phyloP scores from a whole-genome alignment of 35 echinoderm and acorn worm genomes.

The Chiridota heheva region DNA sequence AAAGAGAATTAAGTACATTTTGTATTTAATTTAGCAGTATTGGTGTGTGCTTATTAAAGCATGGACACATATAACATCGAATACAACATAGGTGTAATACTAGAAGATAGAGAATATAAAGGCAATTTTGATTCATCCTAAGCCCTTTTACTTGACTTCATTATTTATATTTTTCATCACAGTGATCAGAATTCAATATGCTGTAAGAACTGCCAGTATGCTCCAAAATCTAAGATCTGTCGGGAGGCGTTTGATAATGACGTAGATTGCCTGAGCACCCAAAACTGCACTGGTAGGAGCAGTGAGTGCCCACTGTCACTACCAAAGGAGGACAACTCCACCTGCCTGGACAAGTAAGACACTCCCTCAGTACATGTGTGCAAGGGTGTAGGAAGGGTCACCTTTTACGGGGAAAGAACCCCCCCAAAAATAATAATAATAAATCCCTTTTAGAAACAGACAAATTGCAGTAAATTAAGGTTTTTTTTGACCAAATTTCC shows the following conservation, averaged over 20 bases:
- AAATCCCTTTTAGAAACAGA: no score
- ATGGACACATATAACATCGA: no score
- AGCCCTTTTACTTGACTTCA: no score
- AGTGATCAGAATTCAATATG: constrained; percentile 92
- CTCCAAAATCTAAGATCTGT: constrained; percentile 45
- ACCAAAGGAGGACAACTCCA: constrained; percentile 30
- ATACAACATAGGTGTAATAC: no score
- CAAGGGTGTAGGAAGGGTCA: neutral
- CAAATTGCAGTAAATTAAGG: no score
- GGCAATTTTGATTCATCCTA: no score
- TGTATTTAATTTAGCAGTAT: no score
- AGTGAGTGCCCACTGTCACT: constrained; percentile 55
- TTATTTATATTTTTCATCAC: constrained; percentile 1
- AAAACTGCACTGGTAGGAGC: constrained; percentile 50
- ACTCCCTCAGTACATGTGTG: neutral
- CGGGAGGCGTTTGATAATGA: constrained; percentile 58
- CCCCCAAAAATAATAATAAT: no score
- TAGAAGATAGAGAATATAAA: no score
- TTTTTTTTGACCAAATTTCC: no score
- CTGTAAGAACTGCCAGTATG: constrained; percentile 75
- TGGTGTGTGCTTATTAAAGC: no score
- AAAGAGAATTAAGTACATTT: no score
- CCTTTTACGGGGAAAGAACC: neutral
- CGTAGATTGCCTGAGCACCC: constrained; percentile 48
- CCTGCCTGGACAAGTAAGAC: constrained; percentile 86